Evolutionary conservation across 2,113 vertebrate genomes (phyloP).

Genomic region (Daphoenositta chrysoptera): DNA sequence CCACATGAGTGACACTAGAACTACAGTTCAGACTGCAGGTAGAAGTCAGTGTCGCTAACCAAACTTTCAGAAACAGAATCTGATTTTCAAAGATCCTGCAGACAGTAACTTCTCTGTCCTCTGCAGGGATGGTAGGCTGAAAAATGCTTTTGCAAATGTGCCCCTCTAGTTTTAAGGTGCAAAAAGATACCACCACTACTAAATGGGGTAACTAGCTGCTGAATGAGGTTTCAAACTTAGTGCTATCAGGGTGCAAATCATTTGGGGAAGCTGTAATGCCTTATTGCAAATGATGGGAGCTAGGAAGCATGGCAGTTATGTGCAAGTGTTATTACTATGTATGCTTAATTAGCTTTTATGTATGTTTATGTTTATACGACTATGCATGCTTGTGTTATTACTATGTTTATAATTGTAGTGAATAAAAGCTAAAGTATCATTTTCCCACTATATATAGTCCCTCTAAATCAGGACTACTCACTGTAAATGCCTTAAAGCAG

Average conservation of each 20-base stretch:
- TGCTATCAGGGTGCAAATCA: background rate
- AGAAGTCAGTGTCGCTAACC: background rate
- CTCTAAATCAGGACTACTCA: background rate
- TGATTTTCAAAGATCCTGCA: background rate
- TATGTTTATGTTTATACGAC: background rate
- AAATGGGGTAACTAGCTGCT: background rate
- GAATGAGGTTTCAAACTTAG: background rate
- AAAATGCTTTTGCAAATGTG: background rate
- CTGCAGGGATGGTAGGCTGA: background rate
- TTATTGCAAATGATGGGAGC: background rate
- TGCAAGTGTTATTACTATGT: background rate
- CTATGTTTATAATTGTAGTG: background rate
- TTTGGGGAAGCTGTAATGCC: background rate
- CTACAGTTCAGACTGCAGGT: background rate
- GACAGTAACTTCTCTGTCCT: background rate
- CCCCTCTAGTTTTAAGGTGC: background rate
- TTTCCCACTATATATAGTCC: background rate
- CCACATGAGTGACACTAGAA: rapidly evolving
- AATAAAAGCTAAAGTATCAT: background rate
- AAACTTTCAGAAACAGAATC: background rate
- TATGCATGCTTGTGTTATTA: background rate
- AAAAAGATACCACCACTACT: background rate
- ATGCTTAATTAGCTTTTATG: background rate
- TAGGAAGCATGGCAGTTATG: background rate
- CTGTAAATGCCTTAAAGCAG: background rate